phyloP scores from a whole-genome alignment of 2,113 vertebrate genomes.

The Xiphophorus hellerii region DNA sequence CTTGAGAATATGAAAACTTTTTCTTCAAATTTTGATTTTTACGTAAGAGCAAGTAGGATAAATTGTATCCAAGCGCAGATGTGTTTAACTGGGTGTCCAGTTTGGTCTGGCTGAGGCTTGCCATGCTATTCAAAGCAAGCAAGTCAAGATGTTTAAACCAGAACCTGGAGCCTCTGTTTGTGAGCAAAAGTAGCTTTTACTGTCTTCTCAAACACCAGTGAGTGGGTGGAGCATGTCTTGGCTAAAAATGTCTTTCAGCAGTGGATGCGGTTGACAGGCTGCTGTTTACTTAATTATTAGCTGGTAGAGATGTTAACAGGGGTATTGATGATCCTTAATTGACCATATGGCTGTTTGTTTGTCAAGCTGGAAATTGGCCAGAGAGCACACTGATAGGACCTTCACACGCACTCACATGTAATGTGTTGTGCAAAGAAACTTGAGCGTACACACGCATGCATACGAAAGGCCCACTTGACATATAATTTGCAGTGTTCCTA shows the following conservation, averaged over 20 bases:
- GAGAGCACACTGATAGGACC: constrained; percentile 29
- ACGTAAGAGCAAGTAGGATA: neutral
- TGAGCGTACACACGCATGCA: neutral
- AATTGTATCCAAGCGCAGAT: neutral
- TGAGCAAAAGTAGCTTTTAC: constrained; percentile 3
- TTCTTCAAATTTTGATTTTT: no score
- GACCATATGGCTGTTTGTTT: constrained; percentile 77
- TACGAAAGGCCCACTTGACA: constrained; percentile 19
- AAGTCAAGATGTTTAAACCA: neutral
- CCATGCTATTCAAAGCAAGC: neutral
- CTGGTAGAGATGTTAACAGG: constrained; percentile 65
- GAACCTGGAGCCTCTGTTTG: neutral
- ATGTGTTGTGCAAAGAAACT: constrained; percentile 20
- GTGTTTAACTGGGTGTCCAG: neutral
- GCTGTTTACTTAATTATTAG: constrained; percentile 74
- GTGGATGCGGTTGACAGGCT: constrained; percentile 58
- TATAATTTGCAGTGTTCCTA: constrained; percentile 38
- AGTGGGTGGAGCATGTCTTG: constrained; percentile 8
- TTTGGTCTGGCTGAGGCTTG: neutral
- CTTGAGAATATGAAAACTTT: no score
- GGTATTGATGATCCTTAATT: constrained; percentile 79
- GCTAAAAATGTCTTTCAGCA: constrained; percentile 39
- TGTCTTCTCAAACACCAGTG: constrained; percentile 14
- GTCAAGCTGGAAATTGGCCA: constrained; percentile 62
- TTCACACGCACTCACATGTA: constrained; percentile 4